Evolutionary conservation across 2,888 invertebrate species (phyloP).

Genomic region (Pycnomerus fuliginosus): DNA sequence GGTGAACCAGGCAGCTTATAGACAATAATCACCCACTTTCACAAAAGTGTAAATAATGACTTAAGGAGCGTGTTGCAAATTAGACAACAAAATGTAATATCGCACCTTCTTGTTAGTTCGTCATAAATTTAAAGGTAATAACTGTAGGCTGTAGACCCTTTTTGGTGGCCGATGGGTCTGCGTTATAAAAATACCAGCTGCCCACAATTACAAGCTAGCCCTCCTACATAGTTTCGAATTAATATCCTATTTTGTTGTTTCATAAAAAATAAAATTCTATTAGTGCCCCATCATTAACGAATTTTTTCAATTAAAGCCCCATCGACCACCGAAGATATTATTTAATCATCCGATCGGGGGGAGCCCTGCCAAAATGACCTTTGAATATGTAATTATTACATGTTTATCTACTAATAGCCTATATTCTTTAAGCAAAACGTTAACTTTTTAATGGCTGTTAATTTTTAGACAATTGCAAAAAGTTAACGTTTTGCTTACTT

Average conservation of each 20-base stretch:
- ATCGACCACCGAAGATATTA: too few relatives aligned
- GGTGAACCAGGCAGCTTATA: slow-evolving; percentile 7
- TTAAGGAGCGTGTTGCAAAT: slow-evolving; percentile 25
- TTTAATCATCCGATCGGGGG: too few relatives aligned
- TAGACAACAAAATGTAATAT: slow-evolving; percentile 28
- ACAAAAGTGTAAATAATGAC: slow-evolving; percentile 32
- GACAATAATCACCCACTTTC: slow-evolving; percentile 28
- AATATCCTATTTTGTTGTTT: slow-evolving; percentile 36
- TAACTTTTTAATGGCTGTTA: too few relatives aligned
- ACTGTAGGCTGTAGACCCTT: slow-evolving; percentile 21
- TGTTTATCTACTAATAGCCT: too few relatives aligned
- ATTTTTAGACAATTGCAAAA: too few relatives aligned
- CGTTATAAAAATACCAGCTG: slow-evolving; percentile 29
- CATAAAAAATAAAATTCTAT: slow-evolving; percentile 26
- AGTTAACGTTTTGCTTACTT: too few relatives aligned
- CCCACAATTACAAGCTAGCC: slow-evolving; percentile 29
- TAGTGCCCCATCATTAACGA: slow-evolving; percentile 17
- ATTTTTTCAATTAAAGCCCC: slow-evolving; percentile 20
- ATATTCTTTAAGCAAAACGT: too few relatives aligned
- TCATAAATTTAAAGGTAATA: slow-evolving; percentile 20
- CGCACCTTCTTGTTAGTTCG: slow-evolving; percentile 34
- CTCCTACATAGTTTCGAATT: slow-evolving; percentile 39
- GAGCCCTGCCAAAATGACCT: too few relatives aligned
- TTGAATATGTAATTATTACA: too few relatives aligned
- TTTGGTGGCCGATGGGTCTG: slow-evolving; percentile 27